phyloP scores from a whole-genome alignment of 2,888 invertebrate genomes.

The Xylota segnis region DNA sequence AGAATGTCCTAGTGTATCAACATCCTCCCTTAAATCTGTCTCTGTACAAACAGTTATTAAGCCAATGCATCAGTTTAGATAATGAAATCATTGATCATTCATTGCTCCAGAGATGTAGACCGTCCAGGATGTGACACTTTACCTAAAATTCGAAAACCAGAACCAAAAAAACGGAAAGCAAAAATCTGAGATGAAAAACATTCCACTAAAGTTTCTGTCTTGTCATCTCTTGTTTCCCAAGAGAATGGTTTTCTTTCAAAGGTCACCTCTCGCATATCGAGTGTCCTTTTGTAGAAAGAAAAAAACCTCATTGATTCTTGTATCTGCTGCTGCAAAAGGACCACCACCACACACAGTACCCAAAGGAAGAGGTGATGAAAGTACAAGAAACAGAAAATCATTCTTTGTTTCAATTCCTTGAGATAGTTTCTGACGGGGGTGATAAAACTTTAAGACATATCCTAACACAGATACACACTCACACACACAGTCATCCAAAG shows the following conservation, averaged over 20 bases:
- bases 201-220: conserved; percentile 42
- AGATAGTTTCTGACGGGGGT: conserved; percentile 65
- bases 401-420: conserved; percentile 49
- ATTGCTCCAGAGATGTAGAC: not conserved
- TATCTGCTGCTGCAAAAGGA: conserved; percentile 27
- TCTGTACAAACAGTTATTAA: not conserved
- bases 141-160: not conserved
- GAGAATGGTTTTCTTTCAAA: conserved; percentile 49
- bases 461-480: not conserved
- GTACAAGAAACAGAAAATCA: conserved; percentile 65
- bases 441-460: conserved; percentile 73
- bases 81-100: conserved; percentile 10
- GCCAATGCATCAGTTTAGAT: not conserved
- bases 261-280: conserved; percentile 55
- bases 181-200: conserved; percentile 3
- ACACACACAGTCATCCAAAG: conserved; percentile 23
- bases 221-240: conserved; percentile 23
- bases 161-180: not conserved
- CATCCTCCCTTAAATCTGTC: too few species aligned
- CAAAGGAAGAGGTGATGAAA: conserved; percentile 28
- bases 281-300: conserved; percentile 24
- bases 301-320: conserved; percentile 50
- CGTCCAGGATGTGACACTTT: not conserved
- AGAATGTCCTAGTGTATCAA: too few species aligned
- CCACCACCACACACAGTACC: conserved; percentile 29